Conservation (phyloP, 1,140 invertebrate species). For the Rhopalosiphum maidis region DNA sequence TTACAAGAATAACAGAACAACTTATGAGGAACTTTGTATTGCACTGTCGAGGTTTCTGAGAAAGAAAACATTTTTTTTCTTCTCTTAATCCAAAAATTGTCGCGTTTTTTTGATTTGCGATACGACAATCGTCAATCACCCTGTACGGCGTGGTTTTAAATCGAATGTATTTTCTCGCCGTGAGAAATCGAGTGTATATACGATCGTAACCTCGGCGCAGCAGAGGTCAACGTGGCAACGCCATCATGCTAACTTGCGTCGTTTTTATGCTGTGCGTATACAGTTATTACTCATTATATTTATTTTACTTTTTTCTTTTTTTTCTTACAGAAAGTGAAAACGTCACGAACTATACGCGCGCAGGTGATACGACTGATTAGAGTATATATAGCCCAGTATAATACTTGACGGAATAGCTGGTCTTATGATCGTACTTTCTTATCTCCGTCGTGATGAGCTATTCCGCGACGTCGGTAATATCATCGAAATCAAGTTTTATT, state of each 20-base stretch:
- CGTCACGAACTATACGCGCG: slow-evolving; percentile 32
- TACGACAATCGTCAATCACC: background rate
- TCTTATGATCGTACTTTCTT: slow-evolving; percentile 9
- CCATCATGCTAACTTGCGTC: background rate
- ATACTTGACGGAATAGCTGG: background rate
- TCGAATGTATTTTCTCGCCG: background rate
- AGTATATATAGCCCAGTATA: background rate
- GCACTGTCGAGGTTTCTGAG: background rate
- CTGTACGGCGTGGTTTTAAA: background rate
- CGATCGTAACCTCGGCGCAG: background rate
- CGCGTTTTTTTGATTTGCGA: background rate
- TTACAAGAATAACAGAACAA: background rate
- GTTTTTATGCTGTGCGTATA: background rate
- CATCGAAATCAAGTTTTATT: slow-evolving; percentile 6
- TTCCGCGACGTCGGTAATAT: background rate
- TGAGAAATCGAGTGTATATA: background rate
- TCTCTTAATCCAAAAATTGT: background rate
- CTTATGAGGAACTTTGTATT: background rate
- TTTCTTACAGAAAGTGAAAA: slow-evolving; percentile 47
- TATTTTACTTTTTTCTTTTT: slow-evolving; percentile 30
- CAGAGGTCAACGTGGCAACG: slow-evolving; percentile 1
- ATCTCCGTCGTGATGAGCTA: slow-evolving; percentile 38
- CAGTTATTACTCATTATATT: background rate
- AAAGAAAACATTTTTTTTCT: background rate
- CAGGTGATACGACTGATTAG: slow-evolving; percentile 37